These are phyloP conservation scores for Phaedon cochleariae DNA, from an alignment of 2,888 invertebrate genomes.

Conservation along the genomic window DNA sequence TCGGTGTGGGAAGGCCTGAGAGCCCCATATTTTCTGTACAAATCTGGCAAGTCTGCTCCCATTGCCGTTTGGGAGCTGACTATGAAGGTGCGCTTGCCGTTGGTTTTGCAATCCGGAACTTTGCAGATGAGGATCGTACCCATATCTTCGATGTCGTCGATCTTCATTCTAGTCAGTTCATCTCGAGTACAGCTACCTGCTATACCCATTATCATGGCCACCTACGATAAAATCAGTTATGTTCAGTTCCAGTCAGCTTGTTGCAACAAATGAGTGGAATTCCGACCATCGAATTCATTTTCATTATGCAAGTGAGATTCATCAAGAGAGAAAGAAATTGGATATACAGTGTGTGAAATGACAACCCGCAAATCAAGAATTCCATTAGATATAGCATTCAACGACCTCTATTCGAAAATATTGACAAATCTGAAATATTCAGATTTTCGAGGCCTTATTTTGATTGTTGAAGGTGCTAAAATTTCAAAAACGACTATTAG, in stretches of 20 bases:
- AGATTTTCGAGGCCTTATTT: too few relatives aligned
- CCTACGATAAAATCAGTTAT: conserved; percentile 9
- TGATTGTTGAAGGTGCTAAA: too few relatives aligned
- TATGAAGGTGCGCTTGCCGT: conserved; percentile 25
- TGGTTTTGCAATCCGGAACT: conserved; percentile 19
- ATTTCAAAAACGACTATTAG: too few relatives aligned
- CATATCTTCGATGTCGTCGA: conserved; percentile 35
- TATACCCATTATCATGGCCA: conserved; percentile 36
- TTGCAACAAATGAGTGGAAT: too few relatives aligned
- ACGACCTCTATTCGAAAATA: too few relatives aligned
- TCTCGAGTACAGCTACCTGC: conserved; percentile 35
- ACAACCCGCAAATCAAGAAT: too few relatives aligned
- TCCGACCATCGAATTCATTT: too few relatives aligned
- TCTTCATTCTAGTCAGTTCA: conserved; percentile 33
- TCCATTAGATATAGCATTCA: too few relatives aligned
- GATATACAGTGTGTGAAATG: too few relatives aligned
- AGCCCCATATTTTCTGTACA: conserved; percentile 25
- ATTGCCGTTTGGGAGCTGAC: conserved; percentile 19
- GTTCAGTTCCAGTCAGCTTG: background rate
- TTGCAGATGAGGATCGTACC: conserved; percentile 15
- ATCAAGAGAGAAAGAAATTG: too few relatives aligned
- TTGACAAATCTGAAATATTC: too few relatives aligned
- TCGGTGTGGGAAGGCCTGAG: conserved; percentile 21
- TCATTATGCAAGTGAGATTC: too few relatives aligned
- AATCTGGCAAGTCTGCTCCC: conserved; percentile 10